These are phyloP conservation scores for Microchirus variegatus DNA, from an alignment of 2,797 vertebrate species.

Conservation along the genomic window DNA sequence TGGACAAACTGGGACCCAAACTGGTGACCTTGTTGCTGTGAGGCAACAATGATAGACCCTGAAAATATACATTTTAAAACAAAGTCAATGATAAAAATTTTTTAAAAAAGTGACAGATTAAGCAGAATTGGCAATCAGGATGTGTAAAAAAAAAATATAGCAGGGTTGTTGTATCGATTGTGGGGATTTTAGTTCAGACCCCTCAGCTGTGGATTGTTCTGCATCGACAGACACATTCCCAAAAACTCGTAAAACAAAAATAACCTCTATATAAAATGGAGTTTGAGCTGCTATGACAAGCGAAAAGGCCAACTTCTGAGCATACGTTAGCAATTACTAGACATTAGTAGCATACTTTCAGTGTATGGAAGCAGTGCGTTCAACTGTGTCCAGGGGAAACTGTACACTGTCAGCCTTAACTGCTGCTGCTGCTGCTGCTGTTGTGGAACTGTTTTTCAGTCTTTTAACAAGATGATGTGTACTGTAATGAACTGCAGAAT, in stretches of 20 bases:
- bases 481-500: neutral
- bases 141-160: too few species aligned
- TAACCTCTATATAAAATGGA: conserved; percentile 10
- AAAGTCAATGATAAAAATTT: too few species aligned
- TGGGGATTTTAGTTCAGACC: neutral
- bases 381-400: conserved; percentile 24
- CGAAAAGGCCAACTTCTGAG: conserved; percentile 12
- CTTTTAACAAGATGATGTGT: neutral
- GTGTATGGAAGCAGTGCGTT: conserved; percentile 29
- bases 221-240: conserved; percentile 2
- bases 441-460: conserved; percentile 17
- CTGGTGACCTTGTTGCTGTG: too few species aligned
- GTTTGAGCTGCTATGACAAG: conserved; percentile 10
- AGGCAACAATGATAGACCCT: too few species aligned
- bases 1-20: too few species aligned
- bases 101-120: too few species aligned
- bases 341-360: conserved; percentile 31
- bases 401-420: conserved; percentile 33
- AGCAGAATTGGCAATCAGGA: too few species aligned
- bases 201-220: conserved; percentile 16
- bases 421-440: conserved; percentile 8
- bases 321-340: conserved; percentile 41
- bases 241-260: conserved; percentile 25
- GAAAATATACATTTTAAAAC: too few species aligned
- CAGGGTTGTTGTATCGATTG: neutral